phyloP scores from a whole-genome alignment of 1,140 invertebrate genomes.

The Drosophila tsacasi region DNA sequence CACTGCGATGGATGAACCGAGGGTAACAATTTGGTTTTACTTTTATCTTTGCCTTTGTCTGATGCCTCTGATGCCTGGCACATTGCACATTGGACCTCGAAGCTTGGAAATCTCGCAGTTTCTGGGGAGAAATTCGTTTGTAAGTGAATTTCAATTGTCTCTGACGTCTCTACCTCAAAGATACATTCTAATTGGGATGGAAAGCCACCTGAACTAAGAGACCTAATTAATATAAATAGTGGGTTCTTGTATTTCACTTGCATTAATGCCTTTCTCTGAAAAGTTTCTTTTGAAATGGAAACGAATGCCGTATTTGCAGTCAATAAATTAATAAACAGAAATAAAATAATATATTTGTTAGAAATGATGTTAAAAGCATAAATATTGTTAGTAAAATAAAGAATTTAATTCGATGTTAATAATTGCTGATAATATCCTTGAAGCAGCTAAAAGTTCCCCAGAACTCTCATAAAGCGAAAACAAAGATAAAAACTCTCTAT shows the following conservation, averaged over 20 bases:
- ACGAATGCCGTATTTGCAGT: no score
- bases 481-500: no score
- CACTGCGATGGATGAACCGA: conserved; percentile 45
- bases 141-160: conserved; percentile 42
- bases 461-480: no score
- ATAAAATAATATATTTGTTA: no score
- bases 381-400: no score
- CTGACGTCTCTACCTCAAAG: conserved; percentile 9
- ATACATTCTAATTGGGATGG: conserved; percentile 31
- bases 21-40: conserved; percentile 55
- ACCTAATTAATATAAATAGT: background rate
- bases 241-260: background rate
- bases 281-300: background rate
- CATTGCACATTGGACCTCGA: conserved; percentile 57
- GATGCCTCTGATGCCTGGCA: conserved; percentile 13
- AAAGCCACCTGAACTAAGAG: background rate
- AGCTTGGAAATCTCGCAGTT: conserved; percentile 18
- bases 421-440: no score
- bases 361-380: no score
- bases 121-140: conserved; percentile 30
- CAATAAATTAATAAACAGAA: no score
- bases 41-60: conserved; percentile 51
- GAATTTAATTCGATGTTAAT: no score
- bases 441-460: no score
- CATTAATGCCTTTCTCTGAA: background rate